Conservation (phyloP, 2,797 vertebrate species). For the Enteromius argenteus region DNA sequence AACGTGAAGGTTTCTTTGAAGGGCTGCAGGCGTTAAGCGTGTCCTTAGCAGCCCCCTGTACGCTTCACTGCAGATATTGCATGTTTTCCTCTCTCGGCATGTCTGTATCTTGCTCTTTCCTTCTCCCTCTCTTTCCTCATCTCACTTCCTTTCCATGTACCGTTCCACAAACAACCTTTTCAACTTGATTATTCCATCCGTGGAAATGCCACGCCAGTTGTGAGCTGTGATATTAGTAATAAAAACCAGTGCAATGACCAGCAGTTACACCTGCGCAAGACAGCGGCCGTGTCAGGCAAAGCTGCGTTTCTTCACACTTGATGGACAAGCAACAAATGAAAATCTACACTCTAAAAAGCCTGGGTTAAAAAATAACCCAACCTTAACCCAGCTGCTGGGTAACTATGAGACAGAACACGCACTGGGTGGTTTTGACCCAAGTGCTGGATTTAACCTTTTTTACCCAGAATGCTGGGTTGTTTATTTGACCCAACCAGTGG, state of each 20-base stretch:
- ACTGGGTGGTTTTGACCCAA: no score
- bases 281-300: conserved; percentile 17
- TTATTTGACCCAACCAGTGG: no score
- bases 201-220: conserved; percentile 45
- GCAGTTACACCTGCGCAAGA: conserved; percentile 25
- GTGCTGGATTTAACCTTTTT: no score
- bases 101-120: not conserved
- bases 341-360: conserved; percentile 22
- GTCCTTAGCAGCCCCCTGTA: conserved; percentile 49
- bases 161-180: conserved; percentile 49
- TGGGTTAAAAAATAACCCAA: no score
- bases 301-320: conserved; percentile 36
- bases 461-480: no score
- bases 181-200: conserved; percentile 42
- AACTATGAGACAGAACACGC: no score
- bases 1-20: conserved; percentile 46
- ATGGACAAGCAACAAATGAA: conserved; percentile 54
- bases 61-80: conserved; percentile 39
- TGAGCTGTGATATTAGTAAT: conserved; percentile 39
- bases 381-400: no score
- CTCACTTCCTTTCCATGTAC: conserved; percentile 21
- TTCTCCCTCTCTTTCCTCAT: not conserved
- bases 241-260: conserved; percentile 15
- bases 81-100: conserved; percentile 68
- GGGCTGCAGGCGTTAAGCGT: conserved; percentile 44